Percentiles rank a stretch among this genome's conserved stretches.
phyloP scores from a whole-genome alignment of 2,888 invertebrate genomes.

The Leptogaster cylindrica region DNA sequence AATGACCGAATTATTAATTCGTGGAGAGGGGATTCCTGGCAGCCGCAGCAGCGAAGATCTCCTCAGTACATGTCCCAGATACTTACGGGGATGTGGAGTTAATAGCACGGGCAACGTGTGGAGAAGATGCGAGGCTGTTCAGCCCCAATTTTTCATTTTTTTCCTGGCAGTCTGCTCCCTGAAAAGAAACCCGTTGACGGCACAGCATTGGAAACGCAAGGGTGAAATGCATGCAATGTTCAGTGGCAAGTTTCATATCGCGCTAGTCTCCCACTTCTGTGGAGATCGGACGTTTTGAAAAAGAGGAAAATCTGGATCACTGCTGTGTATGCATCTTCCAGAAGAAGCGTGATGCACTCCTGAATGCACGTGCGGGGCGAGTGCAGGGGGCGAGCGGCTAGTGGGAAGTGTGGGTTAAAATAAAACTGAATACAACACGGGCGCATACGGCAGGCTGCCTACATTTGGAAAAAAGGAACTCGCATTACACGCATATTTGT shows the following conservation, averaged over 20 bases:
- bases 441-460: background rate
- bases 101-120: background rate
- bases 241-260: background rate
- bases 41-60: background rate
- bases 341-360: too few relatives aligned
- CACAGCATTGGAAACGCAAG: background rate
- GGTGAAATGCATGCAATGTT: background rate
- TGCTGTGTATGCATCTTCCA: background rate
- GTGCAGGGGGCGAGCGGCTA: background rate
- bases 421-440: background rate
- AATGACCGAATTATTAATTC: conserved; percentile 4
- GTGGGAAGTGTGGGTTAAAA: background rate
- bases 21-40: background rate
- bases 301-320: background rate
- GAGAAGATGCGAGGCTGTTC: background rate
- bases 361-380: background rate
- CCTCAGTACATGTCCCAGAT: background rate
- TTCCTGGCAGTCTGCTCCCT: background rate
- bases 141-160: background rate
- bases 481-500: background rate
- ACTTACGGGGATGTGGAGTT: background rate
- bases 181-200: background rate
- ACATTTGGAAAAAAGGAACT: background rate
- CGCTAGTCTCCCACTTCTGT: background rate
- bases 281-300: background rate